These are phyloP conservation scores for Bellardia pandia DNA, from an alignment of 2,888 invertebrate species.

Conservation along the genomic window DNA sequence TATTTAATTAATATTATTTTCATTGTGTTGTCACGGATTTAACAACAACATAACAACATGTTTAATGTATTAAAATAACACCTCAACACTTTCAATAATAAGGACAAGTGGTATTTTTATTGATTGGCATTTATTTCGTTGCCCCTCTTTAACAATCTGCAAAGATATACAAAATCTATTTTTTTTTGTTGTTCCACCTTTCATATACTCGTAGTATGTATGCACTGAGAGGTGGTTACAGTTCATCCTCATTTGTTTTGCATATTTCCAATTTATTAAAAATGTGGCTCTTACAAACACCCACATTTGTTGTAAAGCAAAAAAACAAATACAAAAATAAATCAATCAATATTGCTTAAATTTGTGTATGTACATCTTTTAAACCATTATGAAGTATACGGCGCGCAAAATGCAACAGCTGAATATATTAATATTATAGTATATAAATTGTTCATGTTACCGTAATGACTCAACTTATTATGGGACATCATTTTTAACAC, in stretches of 20 bases:
- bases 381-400: not conserved
- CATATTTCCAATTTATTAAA: slow-evolving; percentile 47
- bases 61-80: slow-evolving; percentile 1
- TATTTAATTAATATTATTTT: not conserved
- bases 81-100: slow-evolving; percentile 25
- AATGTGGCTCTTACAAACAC: slow-evolving; percentile 47
- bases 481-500: slow-evolving; percentile 63
- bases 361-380: not conserved
- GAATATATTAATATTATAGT: slow-evolving; percentile 9
- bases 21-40: not conserved
- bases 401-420: slow-evolving; percentile 1
- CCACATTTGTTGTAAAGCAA: slow-evolving; percentile 39
- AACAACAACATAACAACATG: not conserved
- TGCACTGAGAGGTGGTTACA: not conserved
- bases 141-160: not conserved
- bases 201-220: not conserved
- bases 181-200: not conserved
- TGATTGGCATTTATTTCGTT: slow-evolving; percentile 39
- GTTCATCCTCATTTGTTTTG: slow-evolving; percentile 28
- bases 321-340: slow-evolving; percentile 22
- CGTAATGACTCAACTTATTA: slow-evolving; percentile 61
- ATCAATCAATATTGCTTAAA: slow-evolving; percentile 48
- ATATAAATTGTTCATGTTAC: slow-evolving; percentile 36
- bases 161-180: not conserved
- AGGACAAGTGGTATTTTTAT: slow-evolving; percentile 34